Evolutionary conservation across 1,140 invertebrate genomes (phyloP).

Genomic region (Pectinophora gossypiella): DNA sequence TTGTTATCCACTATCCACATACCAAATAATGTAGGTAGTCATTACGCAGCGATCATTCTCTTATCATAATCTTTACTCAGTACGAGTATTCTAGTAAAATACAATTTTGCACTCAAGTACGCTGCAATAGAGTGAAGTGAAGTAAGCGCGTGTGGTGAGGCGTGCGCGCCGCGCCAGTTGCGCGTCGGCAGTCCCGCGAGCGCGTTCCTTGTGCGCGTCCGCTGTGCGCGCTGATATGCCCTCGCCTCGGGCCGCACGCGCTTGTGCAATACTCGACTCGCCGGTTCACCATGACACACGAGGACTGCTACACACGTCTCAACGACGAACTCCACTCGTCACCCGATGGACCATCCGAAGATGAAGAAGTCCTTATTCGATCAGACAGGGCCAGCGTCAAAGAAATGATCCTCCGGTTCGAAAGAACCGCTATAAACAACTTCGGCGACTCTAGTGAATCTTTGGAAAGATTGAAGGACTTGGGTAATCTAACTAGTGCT

Average conservation of each 20-base stretch:
- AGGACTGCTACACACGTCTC: slow-evolving; percentile 38
- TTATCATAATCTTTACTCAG: background rate
- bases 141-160: slow-evolving; percentile 12
- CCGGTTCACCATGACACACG: slow-evolving; percentile 53
- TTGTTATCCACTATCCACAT: background rate
- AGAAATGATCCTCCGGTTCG: slow-evolving; percentile 65
- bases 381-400: slow-evolving; percentile 53
- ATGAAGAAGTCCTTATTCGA: slow-evolving; percentile 52
- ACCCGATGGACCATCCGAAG: slow-evolving; percentile 41
- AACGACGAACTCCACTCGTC: slow-evolving; percentile 39
- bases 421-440: slow-evolving; percentile 41
- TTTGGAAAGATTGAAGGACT: slow-evolving; percentile 47
- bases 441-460: slow-evolving; percentile 49
- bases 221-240: slow-evolving; percentile 50
- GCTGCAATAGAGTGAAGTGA: slow-evolving; percentile 1
- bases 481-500: slow-evolving; percentile 58
- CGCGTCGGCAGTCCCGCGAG: slow-evolving; percentile 35
- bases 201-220: slow-evolving; percentile 43
- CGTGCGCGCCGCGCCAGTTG: slow-evolving; percentile 40
- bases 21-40: background rate
- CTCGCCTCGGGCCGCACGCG: slow-evolving; percentile 33
- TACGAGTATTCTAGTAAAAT: background rate
- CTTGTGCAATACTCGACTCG: slow-evolving; percentile 43
- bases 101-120: background rate
- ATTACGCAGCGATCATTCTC: background rate